Conservation (phyloP, 2,888 invertebrate genomes). For the Coremacera marginata region DNA sequence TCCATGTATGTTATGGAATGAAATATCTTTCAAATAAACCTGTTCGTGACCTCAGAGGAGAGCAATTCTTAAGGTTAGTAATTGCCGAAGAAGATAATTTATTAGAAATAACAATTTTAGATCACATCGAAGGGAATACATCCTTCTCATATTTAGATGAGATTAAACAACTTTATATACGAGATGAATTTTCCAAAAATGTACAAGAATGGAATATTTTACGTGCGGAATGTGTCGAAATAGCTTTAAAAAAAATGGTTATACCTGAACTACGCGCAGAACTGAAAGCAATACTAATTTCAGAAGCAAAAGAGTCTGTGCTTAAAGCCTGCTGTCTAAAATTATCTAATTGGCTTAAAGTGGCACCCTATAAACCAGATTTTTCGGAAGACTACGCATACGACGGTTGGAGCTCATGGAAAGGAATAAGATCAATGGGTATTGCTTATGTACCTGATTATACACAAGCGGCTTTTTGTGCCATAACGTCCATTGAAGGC, state of each 20-base stretch:
- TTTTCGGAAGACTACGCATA: conserved; percentile 86
- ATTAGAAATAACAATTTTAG: conserved; percentile 79
- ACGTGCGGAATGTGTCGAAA: conserved; percentile 87
- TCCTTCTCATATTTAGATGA: conserved; percentile 86
- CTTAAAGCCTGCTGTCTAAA: conserved; percentile 87
- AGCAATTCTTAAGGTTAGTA: conserved; percentile 87
- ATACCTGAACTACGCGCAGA: conserved; percentile 92
- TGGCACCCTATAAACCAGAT: conserved; percentile 78
- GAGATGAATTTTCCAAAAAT: conserved; percentile 94
- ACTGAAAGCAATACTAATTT: conserved; percentile 80
- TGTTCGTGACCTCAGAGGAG: conserved; percentile 86
- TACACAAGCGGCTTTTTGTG: conserved; percentile 88
- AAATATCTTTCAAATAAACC: conserved; percentile 95
- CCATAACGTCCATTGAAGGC: conserved; percentile 88
- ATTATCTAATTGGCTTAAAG: conserved; percentile 90
- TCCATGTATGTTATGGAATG: conserved; percentile 86
- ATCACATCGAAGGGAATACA: conserved; percentile 84
- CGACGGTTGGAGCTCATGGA: conserved; percentile 86
- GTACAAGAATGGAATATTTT: conserved; percentile 97
- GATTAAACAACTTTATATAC: conserved; percentile 76
- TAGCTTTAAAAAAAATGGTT: conserved; percentile 88
- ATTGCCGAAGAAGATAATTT: conserved; percentile 88
- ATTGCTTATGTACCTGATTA: conserved; percentile 90
- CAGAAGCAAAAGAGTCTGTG: conserved; percentile 90
- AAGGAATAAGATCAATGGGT: conserved; percentile 87